A percentile compares a stretch with the other conserved stretches of the same genome.
Evolutionary conservation across 2,113 vertebrate species (phyloP).

Genomic region (Chrysochloris asiatica): DNA sequence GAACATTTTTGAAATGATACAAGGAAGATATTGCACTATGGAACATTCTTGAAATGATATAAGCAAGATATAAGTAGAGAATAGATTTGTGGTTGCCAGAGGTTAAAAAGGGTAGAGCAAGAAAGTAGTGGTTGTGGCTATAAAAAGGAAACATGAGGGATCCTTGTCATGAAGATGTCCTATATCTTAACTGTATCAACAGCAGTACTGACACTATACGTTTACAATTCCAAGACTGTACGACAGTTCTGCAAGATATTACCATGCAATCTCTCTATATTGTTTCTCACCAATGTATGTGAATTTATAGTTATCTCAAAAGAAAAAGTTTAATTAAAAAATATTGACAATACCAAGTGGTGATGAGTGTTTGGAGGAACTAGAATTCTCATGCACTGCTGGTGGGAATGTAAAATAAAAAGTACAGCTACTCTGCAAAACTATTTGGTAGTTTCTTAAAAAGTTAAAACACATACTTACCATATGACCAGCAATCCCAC

Average conservation of each 20-base stretch:
- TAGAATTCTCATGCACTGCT: not conserved
- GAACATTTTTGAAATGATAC: not conserved
- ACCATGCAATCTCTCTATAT: not conserved
- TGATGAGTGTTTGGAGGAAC: not conserved
- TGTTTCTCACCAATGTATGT: not conserved
- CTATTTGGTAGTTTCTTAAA: slow-evolving; percentile 8
- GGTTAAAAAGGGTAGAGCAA: not conserved
- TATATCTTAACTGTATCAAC: not conserved
- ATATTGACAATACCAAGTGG: not conserved
- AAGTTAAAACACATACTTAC: not conserved
- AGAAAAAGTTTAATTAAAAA: not conserved
- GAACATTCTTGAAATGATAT: not conserved
- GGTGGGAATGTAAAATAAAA: not conserved
- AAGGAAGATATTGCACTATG: not conserved
- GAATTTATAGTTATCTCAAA: not conserved
- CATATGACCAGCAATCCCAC: not conserved
- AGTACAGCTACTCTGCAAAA: not conserved
- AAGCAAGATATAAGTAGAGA: not conserved
- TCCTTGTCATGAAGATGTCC: not conserved
- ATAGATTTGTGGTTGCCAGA: not conserved
- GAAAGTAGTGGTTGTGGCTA: not conserved
- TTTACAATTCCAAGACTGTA: not conserved
- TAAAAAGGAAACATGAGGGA: not conserved
- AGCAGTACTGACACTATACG: no score
- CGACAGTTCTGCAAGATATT: not conserved